phyloP scores from a whole-genome alignment of 64 coral and sea anemone species.

The Montipora capricornis region DNA sequence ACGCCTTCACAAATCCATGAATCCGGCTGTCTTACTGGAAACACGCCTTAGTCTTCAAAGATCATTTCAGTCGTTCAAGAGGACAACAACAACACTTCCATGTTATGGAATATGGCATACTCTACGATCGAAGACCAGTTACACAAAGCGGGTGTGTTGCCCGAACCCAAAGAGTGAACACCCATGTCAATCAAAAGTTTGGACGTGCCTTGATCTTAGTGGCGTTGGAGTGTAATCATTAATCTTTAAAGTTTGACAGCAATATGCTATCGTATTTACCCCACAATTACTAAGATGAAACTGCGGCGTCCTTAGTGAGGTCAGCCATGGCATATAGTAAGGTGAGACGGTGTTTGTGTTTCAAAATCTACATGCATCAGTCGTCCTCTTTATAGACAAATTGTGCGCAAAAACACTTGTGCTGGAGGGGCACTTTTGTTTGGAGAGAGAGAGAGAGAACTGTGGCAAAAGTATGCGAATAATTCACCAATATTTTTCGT shows the following conservation, averaged over 20 bases:
- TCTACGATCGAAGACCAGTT: background rate
- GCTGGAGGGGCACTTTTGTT: background rate
- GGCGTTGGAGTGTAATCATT: constrained; percentile 75
- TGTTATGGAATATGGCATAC: background rate
- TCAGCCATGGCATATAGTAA: constrained; percentile 37
- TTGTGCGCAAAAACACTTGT: background rate
- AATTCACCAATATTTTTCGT: background rate
- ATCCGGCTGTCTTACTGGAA: background rate
- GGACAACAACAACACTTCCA: background rate
- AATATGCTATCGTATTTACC: constrained; percentile 87
- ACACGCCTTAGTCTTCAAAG: background rate
- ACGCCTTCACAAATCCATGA: background rate
- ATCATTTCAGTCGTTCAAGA: background rate
- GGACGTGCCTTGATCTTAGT: background rate
- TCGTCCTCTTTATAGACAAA: background rate
- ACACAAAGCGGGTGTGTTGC: background rate
- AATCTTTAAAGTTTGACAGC: constrained; percentile 83
- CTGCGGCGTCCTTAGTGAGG: constrained; percentile 18
- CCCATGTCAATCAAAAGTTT: constrained; percentile 28
- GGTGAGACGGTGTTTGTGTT: constrained; percentile 21
- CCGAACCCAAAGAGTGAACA: background rate
- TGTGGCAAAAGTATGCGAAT: background rate
- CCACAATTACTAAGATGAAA: constrained; percentile 87
- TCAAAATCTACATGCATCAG: background rate
- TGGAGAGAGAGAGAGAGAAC: background rate